Base-by-base conservation (phyloP, 2,888 invertebrate species). In the Drosophila stalkeri region DNA sequence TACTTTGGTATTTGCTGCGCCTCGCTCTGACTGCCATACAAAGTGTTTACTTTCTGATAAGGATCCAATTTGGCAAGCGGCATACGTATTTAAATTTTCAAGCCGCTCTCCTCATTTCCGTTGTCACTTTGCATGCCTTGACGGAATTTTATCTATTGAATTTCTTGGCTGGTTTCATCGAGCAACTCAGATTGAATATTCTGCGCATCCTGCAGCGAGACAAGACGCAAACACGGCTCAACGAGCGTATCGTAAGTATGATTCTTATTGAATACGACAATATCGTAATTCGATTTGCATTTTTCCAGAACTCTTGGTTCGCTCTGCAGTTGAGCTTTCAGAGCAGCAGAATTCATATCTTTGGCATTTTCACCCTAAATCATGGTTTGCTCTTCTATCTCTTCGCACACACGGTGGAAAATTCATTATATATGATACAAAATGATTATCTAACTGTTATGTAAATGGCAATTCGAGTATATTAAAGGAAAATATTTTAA, bases 391-490 rank as follows among this genome's bases (percentile, higher is more conserved):
- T 35, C 11, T 54, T 46, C 8, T 55, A 33, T 23, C 16, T 61
- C 0, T 12, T 62, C 37, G 44, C 64, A 0, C 51, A 46, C 27
- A 52, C 64, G 31, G 27, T 70, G 18, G 20, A 20, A 0, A 23
- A 65, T 11, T 43, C 60, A 5, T 37, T 69, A 7, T 65, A 69
- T 18, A 65, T 69, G 55, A 55, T 43, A 12, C 65, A 57, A 60
- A 23, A 64, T n/a, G 55, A 63, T 47, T 72, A 51, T 59, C 23
- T 33, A 18, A 39, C 23, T 11, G 41, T 64, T 27, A 60, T 52
- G 55, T 60, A 16, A 49, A 27, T 27, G 27, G 2, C 27, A 27
- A 27, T 27, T 27, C 27, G 27, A 27, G 27, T 27, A 6, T 27
- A 27, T 27, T 27, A 27, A 37, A 1, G 43, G 1, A 1, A 43